Conservation (phyloP, 2,113 vertebrate species). For the Lepus timidus region DNA sequence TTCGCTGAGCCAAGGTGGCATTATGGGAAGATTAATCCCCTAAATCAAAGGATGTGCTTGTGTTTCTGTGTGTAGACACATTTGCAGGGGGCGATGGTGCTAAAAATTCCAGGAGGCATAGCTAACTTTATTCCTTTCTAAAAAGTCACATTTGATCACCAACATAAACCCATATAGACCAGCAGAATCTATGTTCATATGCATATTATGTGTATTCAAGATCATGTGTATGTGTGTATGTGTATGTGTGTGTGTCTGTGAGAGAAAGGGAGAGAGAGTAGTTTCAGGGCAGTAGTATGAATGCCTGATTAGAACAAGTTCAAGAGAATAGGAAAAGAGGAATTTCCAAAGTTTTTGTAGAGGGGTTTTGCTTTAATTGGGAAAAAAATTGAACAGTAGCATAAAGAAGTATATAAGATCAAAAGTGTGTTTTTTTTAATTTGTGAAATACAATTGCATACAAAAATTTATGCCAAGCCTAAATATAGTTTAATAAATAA, state of each 20-base stretch:
- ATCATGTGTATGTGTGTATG: not conserved
- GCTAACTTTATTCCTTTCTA: not conserved
- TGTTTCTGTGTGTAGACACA: not conserved
- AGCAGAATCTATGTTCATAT: not conserved
- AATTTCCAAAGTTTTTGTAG: not conserved
- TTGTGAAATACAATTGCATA: not conserved
- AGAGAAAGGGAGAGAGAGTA: not conserved
- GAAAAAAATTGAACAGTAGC: not conserved
- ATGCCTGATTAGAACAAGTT: not conserved
- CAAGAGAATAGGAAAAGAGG: not conserved
- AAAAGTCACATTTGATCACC: not conserved
- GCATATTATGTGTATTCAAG: not conserved
- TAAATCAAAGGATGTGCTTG: not conserved
- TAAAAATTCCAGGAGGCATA: not conserved
- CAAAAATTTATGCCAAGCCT: not conserved
- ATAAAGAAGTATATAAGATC: not conserved
- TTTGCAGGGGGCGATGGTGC: not conserved
- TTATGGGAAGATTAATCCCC: constrained; percentile 5
- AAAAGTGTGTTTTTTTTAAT: not conserved
- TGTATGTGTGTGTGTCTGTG: not conserved
- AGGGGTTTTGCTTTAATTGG: not conserved
- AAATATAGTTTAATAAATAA: not conserved
- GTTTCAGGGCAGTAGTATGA: not conserved
- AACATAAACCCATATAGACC: not conserved
- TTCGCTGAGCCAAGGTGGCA: constrained; percentile 11